These are phyloP conservation scores for Halictus ligatus DNA, from an alignment of 2,888 invertebrate genomes.

Conservation along the genomic window DNA sequence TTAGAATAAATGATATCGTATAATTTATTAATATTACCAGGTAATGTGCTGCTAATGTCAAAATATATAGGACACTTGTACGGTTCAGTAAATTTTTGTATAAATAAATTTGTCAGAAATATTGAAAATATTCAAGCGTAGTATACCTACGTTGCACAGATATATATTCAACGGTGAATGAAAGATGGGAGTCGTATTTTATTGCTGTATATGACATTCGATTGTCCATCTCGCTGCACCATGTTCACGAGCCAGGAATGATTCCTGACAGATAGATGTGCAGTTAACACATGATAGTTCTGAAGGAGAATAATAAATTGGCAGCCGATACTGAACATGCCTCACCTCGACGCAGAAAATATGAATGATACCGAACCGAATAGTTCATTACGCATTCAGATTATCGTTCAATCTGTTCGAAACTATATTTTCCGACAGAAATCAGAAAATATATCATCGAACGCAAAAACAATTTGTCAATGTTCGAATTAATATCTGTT, in stretches of 20 bases:
- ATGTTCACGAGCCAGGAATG: not conserved
- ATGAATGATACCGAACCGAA: not conserved
- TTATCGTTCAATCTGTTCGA: not conserved
- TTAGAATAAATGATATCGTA: too few species aligned
- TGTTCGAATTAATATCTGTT: too few species aligned
- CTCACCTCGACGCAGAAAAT: not conserved
- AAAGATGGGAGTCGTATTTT: not conserved
- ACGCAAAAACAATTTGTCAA: too few species aligned
- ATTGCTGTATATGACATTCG: not conserved
- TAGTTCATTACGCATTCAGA: not conserved
- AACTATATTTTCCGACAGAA: not conserved
- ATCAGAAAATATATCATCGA: not conserved
- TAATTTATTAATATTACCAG: too few species aligned
- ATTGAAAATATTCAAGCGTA: not conserved
- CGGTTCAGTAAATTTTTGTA: not conserved
- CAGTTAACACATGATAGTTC: not conserved
- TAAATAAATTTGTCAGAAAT: not conserved
- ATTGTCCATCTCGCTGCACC: not conserved
- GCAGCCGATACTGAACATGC: not conserved
- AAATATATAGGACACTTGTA: too few species aligned
- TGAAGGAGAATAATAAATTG: not conserved
- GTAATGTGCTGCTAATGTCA: too few species aligned
- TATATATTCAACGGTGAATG: not conserved
- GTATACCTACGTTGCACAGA: not conserved
- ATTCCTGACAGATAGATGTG: not conserved